Base-by-base conservation (phyloP, 2,797 vertebrate species). In the Lemur catta region DNA sequence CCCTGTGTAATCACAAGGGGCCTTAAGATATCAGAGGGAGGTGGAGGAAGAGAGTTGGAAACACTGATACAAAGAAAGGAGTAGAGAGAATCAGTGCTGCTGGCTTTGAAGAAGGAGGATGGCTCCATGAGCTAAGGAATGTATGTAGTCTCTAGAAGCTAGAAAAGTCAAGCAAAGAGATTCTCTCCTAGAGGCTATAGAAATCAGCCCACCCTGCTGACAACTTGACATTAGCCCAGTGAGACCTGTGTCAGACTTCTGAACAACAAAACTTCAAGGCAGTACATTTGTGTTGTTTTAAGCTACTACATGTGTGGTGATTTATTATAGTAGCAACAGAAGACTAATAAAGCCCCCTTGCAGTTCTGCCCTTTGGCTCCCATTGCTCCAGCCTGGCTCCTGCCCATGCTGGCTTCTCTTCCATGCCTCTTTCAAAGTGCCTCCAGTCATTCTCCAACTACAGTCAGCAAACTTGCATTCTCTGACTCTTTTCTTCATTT, bases 1-100 rank as follows among this genome's bases (percentile, higher is more conserved):
- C 5, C 18, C 7, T 20, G 6, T 18, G 2, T 41, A 82, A 52
- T 28, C 38, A 43, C 14, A 87, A 71, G 0, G 0, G 0, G 13
- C 26, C 52, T 71, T 84, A 20, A 48, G 5, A 48, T 20, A 26
- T 50, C 84, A 67, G 52, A 55, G 35, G 35, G 20, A 82, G 35
- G 76, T 3, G 8, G 5, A 11, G 7, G 6, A 67, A 55, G 43
- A 79, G 8, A 55, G n/a, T 41, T 8, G 30, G 48, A 84, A 13
- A 84, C 71, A 30, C 15, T 1, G n/a, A 75, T 20, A 15, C 20
- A 52, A 59, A 48, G 11, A 89, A 90, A 57, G 22, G 41, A 15
- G 18, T 17, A 26, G 13, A 65, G n/a, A 48, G 8, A 78, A 20
- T 28, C 33, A 57, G 1, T 1, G 4, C 22, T 87, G 10, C 74